Conservation (phyloP, 1,140 invertebrate species). For the Samia ricini region DNA sequence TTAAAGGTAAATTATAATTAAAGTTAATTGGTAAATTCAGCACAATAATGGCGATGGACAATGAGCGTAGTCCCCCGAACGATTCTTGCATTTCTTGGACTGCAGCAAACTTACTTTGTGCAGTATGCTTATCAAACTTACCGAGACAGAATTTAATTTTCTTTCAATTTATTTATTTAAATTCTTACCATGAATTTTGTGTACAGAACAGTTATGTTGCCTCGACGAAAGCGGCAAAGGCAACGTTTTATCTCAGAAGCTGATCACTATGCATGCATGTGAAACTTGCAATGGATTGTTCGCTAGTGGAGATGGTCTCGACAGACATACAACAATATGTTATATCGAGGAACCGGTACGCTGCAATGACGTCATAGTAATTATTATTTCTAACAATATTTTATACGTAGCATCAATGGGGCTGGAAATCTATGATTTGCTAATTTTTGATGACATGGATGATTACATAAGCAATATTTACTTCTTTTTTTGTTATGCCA, state of each 20-base stretch:
- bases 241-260: constrained; percentile 35
- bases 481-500: too few species aligned
- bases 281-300: constrained; percentile 61
- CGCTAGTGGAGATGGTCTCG: constrained; percentile 53
- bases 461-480: too few species aligned
- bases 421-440: not conserved
- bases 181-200: not conserved
- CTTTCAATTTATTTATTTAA: too few species aligned
- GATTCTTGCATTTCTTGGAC: too few species aligned
- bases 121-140: too few species aligned
- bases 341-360: constrained; percentile 25
- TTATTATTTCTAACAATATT: constrained; percentile 14
- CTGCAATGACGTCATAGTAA: constrained; percentile 1
- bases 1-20: too few species aligned
- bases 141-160: too few species aligned
- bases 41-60: too few species aligned
- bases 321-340: constrained; percentile 49
- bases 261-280: constrained; percentile 62
- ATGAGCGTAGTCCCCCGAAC: too few species aligned
- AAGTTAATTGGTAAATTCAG: too few species aligned
- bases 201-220: constrained; percentile 59
- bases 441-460: too few species aligned
- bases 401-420: not conserved
- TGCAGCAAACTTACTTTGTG: too few species aligned
- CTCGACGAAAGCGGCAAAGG: constrained; percentile 37